Evolutionary conservation across 2,113 vertebrate species (phyloP).

Genomic region (Neotragus pygmaeus): DNA sequence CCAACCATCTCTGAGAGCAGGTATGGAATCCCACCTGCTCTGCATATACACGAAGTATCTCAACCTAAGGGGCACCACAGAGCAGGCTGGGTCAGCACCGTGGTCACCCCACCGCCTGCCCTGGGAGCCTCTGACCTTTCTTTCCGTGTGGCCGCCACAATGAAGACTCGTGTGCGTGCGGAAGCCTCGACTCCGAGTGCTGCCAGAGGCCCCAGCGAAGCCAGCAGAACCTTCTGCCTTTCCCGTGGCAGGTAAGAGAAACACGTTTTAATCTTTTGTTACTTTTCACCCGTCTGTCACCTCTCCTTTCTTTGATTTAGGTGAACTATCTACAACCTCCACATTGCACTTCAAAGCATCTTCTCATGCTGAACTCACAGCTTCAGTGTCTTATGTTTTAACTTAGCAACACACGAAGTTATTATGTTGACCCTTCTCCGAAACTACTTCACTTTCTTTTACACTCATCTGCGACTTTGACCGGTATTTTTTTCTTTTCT

Average conservation of each 20-base stretch:
- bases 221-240: conserved; percentile 43
- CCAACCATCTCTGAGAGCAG: neutral
- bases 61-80: too few species aligned
- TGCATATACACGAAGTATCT: neutral
- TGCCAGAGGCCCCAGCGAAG: neutral
- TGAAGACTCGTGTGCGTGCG: conserved; percentile 80
- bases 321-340: neutral
- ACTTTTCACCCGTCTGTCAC: neutral
- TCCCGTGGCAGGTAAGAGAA: conserved; percentile 91
- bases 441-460: neutral
- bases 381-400: neutral
- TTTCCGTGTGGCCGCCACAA: neutral
- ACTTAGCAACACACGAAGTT: neutral
- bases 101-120: accelerated
- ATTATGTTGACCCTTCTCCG: neutral
- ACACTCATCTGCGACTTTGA: neutral
- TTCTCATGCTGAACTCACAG: neutral
- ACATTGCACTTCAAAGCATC: neutral
- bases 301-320: neutral
- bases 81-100: neutral
- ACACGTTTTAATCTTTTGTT: neutral
- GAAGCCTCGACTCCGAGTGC: conserved; percentile 53
- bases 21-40: neutral
- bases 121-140: neutral
- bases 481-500: neutral